Conservation (phyloP, 1,140 invertebrate species). For the Scaptomyza pallida region DNA sequence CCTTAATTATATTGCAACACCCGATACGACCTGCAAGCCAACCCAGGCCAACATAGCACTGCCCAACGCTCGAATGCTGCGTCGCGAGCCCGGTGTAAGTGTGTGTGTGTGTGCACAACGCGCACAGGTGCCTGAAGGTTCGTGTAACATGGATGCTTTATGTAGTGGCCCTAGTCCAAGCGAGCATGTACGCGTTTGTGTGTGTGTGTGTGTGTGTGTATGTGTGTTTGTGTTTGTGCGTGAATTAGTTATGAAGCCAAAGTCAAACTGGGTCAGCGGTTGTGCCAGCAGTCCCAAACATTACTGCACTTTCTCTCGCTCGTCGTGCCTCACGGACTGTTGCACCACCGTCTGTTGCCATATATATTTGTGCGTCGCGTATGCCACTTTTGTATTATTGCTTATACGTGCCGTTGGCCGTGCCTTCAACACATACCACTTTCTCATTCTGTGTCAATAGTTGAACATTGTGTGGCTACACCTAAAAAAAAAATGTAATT, state of each 20-base stretch:
- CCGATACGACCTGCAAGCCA: conserved; percentile 39
- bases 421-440: conserved; percentile 20
- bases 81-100: conserved; percentile 18
- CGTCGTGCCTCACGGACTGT: not conserved
- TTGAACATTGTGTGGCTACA: conserved; percentile 47
- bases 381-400: conserved; percentile 72
- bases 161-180: conserved; percentile 58
- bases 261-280: conserved; percentile 79
- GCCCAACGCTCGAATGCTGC: conserved; percentile 47
- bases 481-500: conserved; percentile 70
- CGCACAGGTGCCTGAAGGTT: conserved; percentile 76
- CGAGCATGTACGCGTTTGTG: conserved; percentile 12
- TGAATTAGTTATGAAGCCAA: conserved; percentile 83
- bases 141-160: conserved; percentile 79
- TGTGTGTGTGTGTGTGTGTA: conserved; percentile 47
- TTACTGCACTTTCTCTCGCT: conserved; percentile 17
- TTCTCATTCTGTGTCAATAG: conserved; percentile 51
- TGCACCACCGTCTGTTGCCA: conserved; percentile 54
- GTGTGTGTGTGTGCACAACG: conserved; percentile 40
- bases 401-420: conserved; percentile 65
- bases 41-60: not conserved
- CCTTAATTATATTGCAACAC: conserved; percentile 81
- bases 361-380: conserved; percentile 64
- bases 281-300: conserved; percentile 46
- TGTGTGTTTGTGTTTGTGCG: conserved; percentile 39